Conservation (phyloP, 2,888 invertebrate species). For the Hartigia nigra region DNA sequence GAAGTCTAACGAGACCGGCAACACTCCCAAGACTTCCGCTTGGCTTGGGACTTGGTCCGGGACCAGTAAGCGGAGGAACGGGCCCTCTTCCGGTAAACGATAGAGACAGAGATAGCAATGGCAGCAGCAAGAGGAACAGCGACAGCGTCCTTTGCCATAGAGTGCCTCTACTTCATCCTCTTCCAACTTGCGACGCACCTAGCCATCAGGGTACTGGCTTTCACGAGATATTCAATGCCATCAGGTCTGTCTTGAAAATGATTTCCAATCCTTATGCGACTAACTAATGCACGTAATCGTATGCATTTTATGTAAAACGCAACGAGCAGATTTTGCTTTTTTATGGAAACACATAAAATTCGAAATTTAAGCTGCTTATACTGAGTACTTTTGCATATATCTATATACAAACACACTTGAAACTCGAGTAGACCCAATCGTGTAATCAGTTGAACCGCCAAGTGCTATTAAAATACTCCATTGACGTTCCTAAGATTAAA, state of each 20-base stretch:
- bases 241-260: conserved; percentile 43
- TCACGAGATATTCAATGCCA: conserved; percentile 65
- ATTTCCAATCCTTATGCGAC: neutral
- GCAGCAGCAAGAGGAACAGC: conserved; percentile 68
- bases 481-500: neutral
- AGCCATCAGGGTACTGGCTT: conserved; percentile 65
- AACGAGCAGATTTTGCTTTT: too few relatives aligned
- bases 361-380: too few relatives aligned
- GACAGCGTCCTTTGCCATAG: conserved; percentile 69
- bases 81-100: conserved; percentile 49
- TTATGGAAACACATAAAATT: too few relatives aligned
- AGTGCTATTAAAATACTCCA: neutral
- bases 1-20: conserved; percentile 66
- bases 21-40: conserved; percentile 67
- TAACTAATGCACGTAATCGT: neutral
- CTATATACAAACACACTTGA: neutral
- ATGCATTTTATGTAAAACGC: too few relatives aligned
- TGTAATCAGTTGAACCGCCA: neutral
- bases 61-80: conserved; percentile 43
- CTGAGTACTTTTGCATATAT: too few relatives aligned
- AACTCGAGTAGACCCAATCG: neutral
- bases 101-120: conserved; percentile 51
- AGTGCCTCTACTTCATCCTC: conserved; percentile 66
- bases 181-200: conserved; percentile 67
- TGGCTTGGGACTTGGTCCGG: conserved; percentile 63